Conservation (phyloP, 2,797 vertebrate genomes). For the Eulemur albifrons region DNA sequence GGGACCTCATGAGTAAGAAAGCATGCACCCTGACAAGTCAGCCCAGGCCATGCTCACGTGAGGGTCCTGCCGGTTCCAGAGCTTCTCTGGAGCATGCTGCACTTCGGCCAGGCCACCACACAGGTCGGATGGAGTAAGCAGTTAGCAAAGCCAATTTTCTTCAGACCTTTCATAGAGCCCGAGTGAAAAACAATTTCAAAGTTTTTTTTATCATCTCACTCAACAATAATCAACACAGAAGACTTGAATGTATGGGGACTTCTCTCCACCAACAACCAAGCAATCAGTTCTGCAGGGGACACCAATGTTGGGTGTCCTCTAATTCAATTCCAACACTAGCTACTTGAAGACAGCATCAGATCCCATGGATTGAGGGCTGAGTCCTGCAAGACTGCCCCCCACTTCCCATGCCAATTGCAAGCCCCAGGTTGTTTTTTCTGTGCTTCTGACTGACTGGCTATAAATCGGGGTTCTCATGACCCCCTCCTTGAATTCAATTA, state of each 20-base stretch:
- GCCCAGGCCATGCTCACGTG: rapidly evolving
- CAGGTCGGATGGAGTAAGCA: rapidly evolving
- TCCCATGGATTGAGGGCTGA: neutral
- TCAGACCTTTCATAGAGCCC: neutral
- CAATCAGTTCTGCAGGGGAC: neutral
- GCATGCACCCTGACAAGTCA: neutral
- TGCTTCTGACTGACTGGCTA: neutral
- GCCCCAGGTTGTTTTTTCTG: neutral
- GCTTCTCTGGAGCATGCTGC: neutral
- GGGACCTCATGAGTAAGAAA: neutral
- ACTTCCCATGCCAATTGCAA: neutral
- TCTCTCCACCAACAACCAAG: neutral
- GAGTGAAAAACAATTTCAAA: neutral
- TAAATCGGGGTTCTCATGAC: neutral
- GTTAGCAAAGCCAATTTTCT: neutral
- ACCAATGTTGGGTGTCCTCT: neutral
- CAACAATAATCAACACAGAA: neutral
- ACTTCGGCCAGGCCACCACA: rapidly evolving
- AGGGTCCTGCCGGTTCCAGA: neutral
- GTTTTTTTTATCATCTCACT: neutral
- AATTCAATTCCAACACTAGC: neutral
- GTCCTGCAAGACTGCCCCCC: neutral
- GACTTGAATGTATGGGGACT: neutral
- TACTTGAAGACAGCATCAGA: neutral
- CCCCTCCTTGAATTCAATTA: neutral